phyloP scores from a whole-genome alignment of 1,140 invertebrate genomes.

The Oncopeltus fasciatus region DNA sequence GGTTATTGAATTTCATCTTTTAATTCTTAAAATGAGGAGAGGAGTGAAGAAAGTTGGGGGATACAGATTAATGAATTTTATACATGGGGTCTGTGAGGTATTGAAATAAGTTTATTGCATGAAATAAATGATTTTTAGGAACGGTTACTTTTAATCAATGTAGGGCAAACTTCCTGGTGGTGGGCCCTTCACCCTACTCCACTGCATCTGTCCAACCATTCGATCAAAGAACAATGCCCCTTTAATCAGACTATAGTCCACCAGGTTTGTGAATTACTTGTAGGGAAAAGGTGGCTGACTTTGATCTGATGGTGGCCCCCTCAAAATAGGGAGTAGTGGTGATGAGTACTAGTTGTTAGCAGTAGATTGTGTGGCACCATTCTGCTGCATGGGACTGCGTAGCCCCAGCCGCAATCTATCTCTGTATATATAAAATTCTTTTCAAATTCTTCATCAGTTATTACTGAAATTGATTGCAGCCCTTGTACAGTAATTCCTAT shows the following conservation, averaged over 20 bases:
- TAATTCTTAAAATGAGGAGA: background rate
- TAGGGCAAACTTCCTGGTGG: background rate
- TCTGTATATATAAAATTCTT: background rate
- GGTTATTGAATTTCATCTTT: background rate
- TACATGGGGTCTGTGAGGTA: background rate
- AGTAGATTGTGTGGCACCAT: background rate
- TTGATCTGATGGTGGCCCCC: no score
- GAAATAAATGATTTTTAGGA: background rate
- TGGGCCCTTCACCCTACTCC: background rate
- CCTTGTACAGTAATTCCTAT: background rate
- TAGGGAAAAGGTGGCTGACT: no score
- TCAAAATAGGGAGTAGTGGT: background rate
- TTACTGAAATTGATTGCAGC: background rate
- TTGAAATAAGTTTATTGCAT: background rate
- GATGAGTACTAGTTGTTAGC: background rate
- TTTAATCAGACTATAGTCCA: no score
- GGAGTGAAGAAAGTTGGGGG: background rate
- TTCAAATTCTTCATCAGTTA: background rate
- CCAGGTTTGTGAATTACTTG: no score
- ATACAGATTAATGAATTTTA: background rate
- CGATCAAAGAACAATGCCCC: no score
- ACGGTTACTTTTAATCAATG: background rate
- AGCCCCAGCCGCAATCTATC: background rate
- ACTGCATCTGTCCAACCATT: no score
- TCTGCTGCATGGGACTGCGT: conserved; percentile 2